Conservation (phyloP, 2,113 vertebrate species). For the Poecile atricapillus region DNA sequence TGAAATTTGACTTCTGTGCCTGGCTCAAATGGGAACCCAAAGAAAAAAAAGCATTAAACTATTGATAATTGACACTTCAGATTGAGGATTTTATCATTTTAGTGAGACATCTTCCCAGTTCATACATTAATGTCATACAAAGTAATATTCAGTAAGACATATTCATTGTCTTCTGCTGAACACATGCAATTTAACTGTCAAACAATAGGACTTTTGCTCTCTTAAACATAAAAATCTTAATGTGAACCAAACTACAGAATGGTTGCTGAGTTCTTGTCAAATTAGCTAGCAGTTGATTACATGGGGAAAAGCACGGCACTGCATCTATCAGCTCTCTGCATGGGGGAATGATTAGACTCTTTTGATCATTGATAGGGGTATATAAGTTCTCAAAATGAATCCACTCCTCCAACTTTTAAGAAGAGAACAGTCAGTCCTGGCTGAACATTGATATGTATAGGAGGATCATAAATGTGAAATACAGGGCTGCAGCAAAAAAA, state of each 20-base stretch:
- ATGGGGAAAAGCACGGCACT: neutral
- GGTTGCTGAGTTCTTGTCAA: neutral
- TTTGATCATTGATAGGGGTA: constrained; percentile 18
- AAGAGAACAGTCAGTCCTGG: neutral
- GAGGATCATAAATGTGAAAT: neutral
- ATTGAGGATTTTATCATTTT: neutral
- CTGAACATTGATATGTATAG: neutral
- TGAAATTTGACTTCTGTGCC: neutral
- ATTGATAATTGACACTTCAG: neutral
- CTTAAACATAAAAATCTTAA: neutral
- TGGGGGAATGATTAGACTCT: constrained; percentile 15
- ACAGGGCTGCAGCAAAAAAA: neutral
- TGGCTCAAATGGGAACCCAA: neutral
- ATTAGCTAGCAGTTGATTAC: constrained; percentile 8
- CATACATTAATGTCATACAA: neutral
- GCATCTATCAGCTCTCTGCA: constrained; percentile 21
- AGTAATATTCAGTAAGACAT: neutral
- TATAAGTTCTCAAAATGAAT: constrained; percentile 31
- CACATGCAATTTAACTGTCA: neutral
- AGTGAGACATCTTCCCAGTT: neutral
- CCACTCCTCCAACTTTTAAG: constrained; percentile 17
- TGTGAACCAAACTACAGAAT: neutral
- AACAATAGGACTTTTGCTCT: neutral
- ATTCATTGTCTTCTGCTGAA: neutral
- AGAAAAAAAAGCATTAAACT: neutral